Percentiles rank a stretch among this genome's conserved stretches.
Evolutionary conservation across 2,888 invertebrate species (phyloP).

Genomic region (Venusia cambrica): DNA sequence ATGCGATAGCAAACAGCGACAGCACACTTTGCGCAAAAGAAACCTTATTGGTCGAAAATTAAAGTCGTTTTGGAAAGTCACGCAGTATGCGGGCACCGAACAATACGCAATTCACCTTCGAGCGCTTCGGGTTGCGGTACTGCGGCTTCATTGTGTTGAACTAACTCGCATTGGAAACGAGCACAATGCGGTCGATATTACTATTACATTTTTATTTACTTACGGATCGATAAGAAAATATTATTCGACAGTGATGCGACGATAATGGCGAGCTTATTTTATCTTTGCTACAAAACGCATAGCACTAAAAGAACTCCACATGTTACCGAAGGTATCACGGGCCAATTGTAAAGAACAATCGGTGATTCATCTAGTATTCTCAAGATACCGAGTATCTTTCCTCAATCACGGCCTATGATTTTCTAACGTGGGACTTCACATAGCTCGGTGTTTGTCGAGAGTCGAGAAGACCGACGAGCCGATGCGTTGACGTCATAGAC

Average conservation of each 20-base stretch:
- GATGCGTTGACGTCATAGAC: slow-evolving; percentile 77
- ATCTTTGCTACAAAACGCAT: no score
- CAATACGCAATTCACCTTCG: slow-evolving; percentile 81
- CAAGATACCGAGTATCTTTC: slow-evolving; percentile 41
- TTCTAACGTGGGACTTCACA: slow-evolving; percentile 65
- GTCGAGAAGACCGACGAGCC: slow-evolving; percentile 76
- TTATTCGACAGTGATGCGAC: slow-evolving; percentile 31
- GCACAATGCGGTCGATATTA: slow-evolving; percentile 60
- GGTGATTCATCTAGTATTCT: slow-evolving; percentile 25
- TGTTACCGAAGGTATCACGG: no score
- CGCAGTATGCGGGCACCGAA: slow-evolving; percentile 72
- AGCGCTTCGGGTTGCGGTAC: slow-evolving; percentile 78
- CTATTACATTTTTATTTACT: slow-evolving; percentile 50
- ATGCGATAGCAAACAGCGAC: slow-evolving; percentile 28
- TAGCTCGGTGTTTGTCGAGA: slow-evolving; percentile 69
- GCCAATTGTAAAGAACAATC: slow-evolving; percentile 1
- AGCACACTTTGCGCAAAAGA: slow-evolving; percentile 56
- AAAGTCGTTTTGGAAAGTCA: slow-evolving; percentile 74
- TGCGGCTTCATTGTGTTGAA: slow-evolving; percentile 79
- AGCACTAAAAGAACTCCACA: no score
- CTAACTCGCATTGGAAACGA: slow-evolving; percentile 68
- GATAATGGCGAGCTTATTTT: no score
- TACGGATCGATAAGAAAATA: slow-evolving; percentile 32
- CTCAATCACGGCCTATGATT: slow-evolving; percentile 57
- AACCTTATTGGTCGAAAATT: slow-evolving; percentile 69